Conservation (phyloP, 2,113 vertebrate genomes). For the Aphyosemion australe region DNA sequence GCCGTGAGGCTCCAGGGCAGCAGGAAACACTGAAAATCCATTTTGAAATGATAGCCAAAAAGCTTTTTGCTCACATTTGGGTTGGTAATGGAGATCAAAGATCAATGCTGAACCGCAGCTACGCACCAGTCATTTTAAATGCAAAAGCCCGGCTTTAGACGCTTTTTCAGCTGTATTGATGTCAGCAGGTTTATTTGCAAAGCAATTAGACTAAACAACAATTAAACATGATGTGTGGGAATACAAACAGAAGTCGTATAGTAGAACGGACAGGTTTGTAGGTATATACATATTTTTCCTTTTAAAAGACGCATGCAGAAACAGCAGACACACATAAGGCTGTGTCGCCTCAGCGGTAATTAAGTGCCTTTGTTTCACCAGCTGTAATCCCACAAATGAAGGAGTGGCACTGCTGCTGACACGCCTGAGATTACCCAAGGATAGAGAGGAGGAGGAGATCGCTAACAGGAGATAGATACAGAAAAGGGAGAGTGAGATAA, state of each 20-base stretch:
- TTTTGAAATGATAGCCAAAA: slow-evolving; percentile 56
- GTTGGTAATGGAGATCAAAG: slow-evolving; percentile 57
- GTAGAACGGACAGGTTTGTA: slow-evolving; percentile 7
- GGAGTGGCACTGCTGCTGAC: slow-evolving; percentile 59
- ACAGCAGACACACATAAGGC: slow-evolving; percentile 16
- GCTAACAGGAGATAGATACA: slow-evolving; percentile 1
- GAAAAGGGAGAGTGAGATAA: slow-evolving; percentile 12
- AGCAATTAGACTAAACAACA: background rate
- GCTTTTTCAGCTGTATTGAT: slow-evolving; percentile 9
- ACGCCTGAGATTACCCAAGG: slow-evolving; percentile 59
- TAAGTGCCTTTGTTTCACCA: slow-evolving; percentile 69
- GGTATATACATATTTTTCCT: background rate
- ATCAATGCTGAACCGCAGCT: slow-evolving; percentile 34
- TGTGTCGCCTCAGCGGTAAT: slow-evolving; percentile 66
- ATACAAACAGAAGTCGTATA: slow-evolving; percentile 21
- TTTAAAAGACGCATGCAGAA: background rate
- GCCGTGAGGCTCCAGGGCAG: slow-evolving; percentile 18
- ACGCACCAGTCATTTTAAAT: slow-evolving; percentile 23
- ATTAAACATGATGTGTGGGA: slow-evolving; percentile 12
- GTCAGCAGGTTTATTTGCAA: slow-evolving; percentile 12
- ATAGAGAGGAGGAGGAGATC: slow-evolving; percentile 29
- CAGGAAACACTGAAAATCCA: slow-evolving; percentile 64
- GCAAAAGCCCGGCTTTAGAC: slow-evolving; percentile 1
- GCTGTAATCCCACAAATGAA: slow-evolving; percentile 73
- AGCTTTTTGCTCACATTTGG: slow-evolving; percentile 54